These are phyloP conservation scores for Achlya flavicornis DNA, from an alignment of 2,888 invertebrate genomes.

Conservation along the genomic window DNA sequence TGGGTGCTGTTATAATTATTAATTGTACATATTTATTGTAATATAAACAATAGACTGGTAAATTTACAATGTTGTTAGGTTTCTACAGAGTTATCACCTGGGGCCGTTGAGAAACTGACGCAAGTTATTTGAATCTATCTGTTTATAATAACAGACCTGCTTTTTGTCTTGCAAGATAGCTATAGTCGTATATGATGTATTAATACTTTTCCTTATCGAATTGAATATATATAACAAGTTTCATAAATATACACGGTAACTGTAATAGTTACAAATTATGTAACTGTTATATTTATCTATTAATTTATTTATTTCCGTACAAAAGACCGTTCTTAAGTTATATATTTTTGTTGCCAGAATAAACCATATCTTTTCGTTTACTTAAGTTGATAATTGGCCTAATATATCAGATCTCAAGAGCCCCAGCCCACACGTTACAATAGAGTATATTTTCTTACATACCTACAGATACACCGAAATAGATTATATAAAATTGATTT, in stretches of 20 bases:
- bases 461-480: conserved; percentile 71
- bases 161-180: conserved; percentile 9
- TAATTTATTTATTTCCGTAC: background rate
- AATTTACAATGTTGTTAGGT: conserved; percentile 81
- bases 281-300: background rate
- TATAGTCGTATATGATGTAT: background rate
- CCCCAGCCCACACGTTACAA: conserved; percentile 71
- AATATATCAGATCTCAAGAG: conserved; percentile 37
- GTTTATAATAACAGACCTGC: conserved; percentile 11
- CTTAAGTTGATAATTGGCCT: conserved; percentile 18
- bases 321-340: background rate
- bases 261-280: background rate
- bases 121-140: background rate
- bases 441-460: conserved; percentile 82
- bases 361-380: background rate
- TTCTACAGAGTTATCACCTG: conserved; percentile 77
- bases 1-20: conserved; percentile 80
- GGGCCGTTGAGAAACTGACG: conserved; percentile 50
- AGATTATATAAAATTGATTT: conserved; percentile 79
- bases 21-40: conserved; percentile 83
- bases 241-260: background rate
- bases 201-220: background rate
- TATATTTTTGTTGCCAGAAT: background rate
- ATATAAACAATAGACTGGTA: conserved; percentile 83
- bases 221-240: background rate